Percentiles rank a stretch among this genome's conserved stretches.
These are phyloP conservation scores for Cottus gobio DNA, from an alignment of 2,113 vertebrate genomes.

Conservation along the genomic window DNA sequence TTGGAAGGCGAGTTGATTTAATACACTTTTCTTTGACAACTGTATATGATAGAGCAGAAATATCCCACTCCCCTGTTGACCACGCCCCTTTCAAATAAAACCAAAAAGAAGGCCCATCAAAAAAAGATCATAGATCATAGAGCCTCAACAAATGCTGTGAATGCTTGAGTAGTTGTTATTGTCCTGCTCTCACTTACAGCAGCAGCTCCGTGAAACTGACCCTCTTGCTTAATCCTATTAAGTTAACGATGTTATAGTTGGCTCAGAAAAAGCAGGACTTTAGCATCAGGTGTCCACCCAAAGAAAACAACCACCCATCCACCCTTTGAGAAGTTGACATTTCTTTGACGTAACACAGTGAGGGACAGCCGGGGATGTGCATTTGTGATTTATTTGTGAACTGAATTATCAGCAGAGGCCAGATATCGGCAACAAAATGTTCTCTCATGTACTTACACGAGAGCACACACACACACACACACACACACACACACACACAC, in stretches of 20 bases:
- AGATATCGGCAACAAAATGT: too few species aligned
- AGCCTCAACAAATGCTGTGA: too few species aligned
- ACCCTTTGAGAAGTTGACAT: conserved; percentile 34
- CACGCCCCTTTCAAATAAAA: too few species aligned
- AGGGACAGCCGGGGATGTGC: conserved; percentile 56
- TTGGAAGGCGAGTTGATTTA: neutral
- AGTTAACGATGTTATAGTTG: conserved; percentile 47
- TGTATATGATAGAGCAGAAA: neutral
- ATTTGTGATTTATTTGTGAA: conserved; percentile 53
- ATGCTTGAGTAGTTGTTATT: neutral
- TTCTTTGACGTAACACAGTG: conserved; percentile 4
- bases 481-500: too few species aligned
- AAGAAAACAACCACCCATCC: too few species aligned
- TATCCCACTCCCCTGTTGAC: neutral
- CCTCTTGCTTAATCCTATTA: conserved; percentile 12
- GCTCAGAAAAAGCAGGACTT: neutral
- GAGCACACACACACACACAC: too few species aligned
- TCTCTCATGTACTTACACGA: too few species aligned
- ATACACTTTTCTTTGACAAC: neutral
- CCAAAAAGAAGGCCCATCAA: neutral
- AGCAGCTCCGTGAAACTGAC: conserved; percentile 3
- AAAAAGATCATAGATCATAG: neutral
- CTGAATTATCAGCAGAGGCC: conserved; percentile 41
- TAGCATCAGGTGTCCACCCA: conserved; percentile 36
- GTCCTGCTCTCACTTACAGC: conserved; percentile 16